Conservation (phyloP, 2,888 invertebrate species). For the Hirtodrosophila alboralis region DNA sequence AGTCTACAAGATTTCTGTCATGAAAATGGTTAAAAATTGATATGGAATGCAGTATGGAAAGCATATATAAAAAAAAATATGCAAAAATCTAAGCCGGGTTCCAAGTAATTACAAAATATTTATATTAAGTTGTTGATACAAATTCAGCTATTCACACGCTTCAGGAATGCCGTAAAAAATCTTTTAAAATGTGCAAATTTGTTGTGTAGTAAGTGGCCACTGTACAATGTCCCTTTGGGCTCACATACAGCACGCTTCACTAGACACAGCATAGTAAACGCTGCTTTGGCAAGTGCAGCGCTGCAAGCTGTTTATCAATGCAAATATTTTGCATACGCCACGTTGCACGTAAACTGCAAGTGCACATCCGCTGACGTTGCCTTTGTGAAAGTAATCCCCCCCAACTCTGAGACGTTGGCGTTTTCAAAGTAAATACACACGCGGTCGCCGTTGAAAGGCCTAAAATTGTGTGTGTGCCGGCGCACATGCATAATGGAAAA, state of each 20-base stretch:
- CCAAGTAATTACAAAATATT: too few species aligned
- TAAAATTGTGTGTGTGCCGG: constrained; percentile 47
- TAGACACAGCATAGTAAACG: constrained; percentile 20
- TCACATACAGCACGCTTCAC: constrained; percentile 15
- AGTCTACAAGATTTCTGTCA: too few species aligned
- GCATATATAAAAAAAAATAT: too few species aligned
- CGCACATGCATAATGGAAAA: constrained; percentile 68
- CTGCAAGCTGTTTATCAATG: constrained; percentile 74
- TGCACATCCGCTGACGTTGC: constrained; percentile 59
- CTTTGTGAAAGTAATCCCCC: constrained; percentile 40
- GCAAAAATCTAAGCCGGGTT: too few species aligned
- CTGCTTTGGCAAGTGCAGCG: constrained; percentile 39
- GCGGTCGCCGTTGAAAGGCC: constrained; percentile 64
- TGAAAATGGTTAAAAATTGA: too few species aligned
- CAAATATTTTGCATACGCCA: constrained; percentile 77
- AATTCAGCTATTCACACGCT: constrained; percentile 8
- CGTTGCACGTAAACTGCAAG: constrained; percentile 74
- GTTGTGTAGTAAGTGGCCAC: constrained; percentile 51
- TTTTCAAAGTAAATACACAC: constrained; percentile 57
- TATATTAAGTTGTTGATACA: too few species aligned
- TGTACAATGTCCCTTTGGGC: constrained; percentile 40
- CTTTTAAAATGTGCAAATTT: constrained; percentile 44
- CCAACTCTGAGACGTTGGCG: constrained; percentile 13
- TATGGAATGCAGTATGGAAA: too few species aligned
- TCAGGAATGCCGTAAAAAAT: constrained; percentile 21